phyloP scores from a whole-genome alignment of 2,888 invertebrate species.

The Harpalus rufipes region DNA sequence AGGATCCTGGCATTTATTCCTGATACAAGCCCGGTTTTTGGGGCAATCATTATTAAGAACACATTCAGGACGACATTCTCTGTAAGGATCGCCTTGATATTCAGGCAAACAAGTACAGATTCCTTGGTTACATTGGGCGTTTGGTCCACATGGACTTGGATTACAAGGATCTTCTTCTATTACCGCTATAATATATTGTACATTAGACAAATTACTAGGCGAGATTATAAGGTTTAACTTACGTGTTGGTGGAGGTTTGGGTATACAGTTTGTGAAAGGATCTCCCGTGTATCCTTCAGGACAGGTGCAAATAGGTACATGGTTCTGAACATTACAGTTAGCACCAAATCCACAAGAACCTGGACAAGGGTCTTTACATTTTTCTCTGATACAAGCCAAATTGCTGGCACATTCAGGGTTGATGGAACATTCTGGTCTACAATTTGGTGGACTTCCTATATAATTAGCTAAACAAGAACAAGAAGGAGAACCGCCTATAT shows the following conservation, averaged over 20 bases:
- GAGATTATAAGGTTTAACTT: conserved; percentile 47
- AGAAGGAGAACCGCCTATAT: conserved; percentile 83
- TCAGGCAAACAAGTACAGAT: conserved; percentile 85
- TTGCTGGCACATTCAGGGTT: conserved; percentile 88
- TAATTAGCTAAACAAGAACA: conserved; percentile 86
- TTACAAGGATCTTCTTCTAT: conserved; percentile 79
- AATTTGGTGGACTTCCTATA: conserved; percentile 83
- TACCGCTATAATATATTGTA: conserved; percentile 50
- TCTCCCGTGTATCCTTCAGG: conserved; percentile 85
- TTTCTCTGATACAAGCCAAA: conserved; percentile 87
- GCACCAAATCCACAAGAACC: conserved; percentile 86
- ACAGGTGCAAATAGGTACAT: conserved; percentile 87
- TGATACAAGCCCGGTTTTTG: conserved; percentile 84
- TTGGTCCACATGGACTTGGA: conserved; percentile 84
- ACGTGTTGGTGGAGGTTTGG: conserved; percentile 70
- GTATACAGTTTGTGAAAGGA: conserved; percentile 82
- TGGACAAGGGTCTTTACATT: conserved; percentile 89
- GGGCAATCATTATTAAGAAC: conserved; percentile 86
- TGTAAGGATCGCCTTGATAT: conserved; percentile 86
- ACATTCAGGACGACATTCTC: conserved; percentile 86
- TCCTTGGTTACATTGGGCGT: conserved; percentile 82
- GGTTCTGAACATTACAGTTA: conserved; percentile 83
- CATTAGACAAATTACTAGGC: background rate
- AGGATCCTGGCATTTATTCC: conserved; percentile 85
- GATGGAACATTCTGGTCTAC: conserved; percentile 80